A percentile compares a stretch with the other conserved stretches of the same genome.
phyloP scores from a whole-genome alignment of 2,797 vertebrate species.

The Champsocephalus esox region DNA sequence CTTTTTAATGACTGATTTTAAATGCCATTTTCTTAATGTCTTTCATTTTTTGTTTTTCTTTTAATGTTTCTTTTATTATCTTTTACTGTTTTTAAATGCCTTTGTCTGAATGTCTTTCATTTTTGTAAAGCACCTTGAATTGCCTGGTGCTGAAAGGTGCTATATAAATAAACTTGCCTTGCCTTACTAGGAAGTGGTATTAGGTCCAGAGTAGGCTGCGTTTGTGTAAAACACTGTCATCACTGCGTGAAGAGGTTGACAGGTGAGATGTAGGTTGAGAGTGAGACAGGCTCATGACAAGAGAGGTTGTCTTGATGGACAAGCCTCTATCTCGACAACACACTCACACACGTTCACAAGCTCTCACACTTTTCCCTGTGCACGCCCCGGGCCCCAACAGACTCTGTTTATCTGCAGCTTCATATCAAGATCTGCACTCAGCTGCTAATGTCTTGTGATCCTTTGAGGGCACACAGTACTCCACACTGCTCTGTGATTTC shows the following conservation, averaged over 20 bases:
- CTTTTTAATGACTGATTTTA: too few relatives aligned
- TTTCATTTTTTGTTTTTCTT: too few relatives aligned
- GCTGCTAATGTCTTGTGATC: slow-evolving; percentile 79
- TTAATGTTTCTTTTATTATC: too few relatives aligned
- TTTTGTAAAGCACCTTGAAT: too few relatives aligned
- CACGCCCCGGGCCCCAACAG: slow-evolving; percentile 38
- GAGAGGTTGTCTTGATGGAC: slow-evolving; percentile 36
- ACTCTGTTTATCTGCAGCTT: slow-evolving; percentile 67
- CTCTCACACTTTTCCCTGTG: slow-evolving; percentile 17
- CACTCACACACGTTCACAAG: slow-evolving; percentile 13
- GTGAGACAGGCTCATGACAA: slow-evolving; percentile 35
- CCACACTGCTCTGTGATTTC: slow-evolving; percentile 46
- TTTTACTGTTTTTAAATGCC: too few relatives aligned
- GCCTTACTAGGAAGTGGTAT: slow-evolving; percentile 42
- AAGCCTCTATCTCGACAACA: slow-evolving; percentile 15
- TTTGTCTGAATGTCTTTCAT: too few relatives aligned
- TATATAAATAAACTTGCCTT: too few relatives aligned
- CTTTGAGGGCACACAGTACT: slow-evolving; percentile 75
- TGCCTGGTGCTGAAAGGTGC: too few relatives aligned
- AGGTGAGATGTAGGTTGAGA: slow-evolving; percentile 51
- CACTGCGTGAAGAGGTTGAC: slow-evolving; percentile 43
- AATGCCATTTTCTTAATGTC: too few relatives aligned
- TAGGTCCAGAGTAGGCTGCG: slow-evolving; percentile 39
- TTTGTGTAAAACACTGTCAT: slow-evolving; percentile 39
- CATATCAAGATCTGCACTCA: slow-evolving; percentile 64